Base-by-base conservation (phyloP, 2,797 vertebrate genomes). In the Cichlasoma orientale region DNA sequence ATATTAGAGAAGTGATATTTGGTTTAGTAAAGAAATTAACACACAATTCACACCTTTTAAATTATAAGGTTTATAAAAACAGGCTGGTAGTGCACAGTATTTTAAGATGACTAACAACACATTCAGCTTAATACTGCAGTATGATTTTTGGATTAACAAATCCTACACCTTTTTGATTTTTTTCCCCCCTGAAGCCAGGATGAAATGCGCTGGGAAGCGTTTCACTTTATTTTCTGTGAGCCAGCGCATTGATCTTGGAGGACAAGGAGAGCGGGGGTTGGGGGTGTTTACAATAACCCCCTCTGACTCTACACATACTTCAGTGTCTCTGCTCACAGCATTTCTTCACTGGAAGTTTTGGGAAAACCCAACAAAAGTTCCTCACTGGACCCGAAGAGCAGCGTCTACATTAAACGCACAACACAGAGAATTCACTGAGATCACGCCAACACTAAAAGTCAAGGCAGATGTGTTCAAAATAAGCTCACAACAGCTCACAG, bases 191-290 rank as follows among this genome's bases (percentile, higher is more conserved):
- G 27, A 47, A 55, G 68, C 18, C 38, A 53, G 2, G 7, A 21
- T 53, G 16, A 50, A 52, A 25, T 75, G 23, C 33, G 77, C 36
- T 31, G 38, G 33, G 59, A 23, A 74, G 41, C 70, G 25, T 53
- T 56, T 36, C 8, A 13, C 3, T 31, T 82, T 53, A 16, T 80
- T 74, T 57, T 57, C 7, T 69, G 47, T 27, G 10, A 72, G 70
- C 44, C 52, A 23, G 47, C 55, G 38, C 31, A 68, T 38, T 89
- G 89, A 90, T 89, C 90, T 91, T 92, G 88, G 77, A 81, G 84
- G 85, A 72, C 72, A 76, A 55, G 9, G 36, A 8, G 36, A 36
- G 36, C 36, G 36, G 9, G 10, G 36, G 36, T 9, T 2, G 57
- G 77, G 41, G 41, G 31, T 33, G 31, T 33, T 68, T 68, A 68